A percentile compares a stretch with the other conserved stretches of the same genome.
These are phyloP conservation scores for Seriola quinqueradiata DNA, from an alignment of 2,113 vertebrate genomes.

Conservation along the genomic window DNA sequence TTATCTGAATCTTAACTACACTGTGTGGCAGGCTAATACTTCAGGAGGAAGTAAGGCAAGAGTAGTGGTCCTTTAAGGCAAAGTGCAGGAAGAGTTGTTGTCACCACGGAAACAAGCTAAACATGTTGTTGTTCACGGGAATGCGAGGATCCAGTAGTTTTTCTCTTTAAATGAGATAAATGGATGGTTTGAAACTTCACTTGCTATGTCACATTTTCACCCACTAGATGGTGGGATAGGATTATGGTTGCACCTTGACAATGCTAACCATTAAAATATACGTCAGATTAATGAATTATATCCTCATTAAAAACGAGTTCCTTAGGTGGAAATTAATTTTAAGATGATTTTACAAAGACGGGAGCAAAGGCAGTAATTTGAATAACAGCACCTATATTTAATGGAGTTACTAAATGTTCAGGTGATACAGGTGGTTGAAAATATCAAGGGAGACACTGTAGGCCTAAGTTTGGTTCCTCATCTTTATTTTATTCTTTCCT, in stretches of 20 bases:
- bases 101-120: neutral
- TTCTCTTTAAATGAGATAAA: neutral
- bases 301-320: neutral
- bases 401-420: neutral
- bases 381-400: neutral
- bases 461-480: neutral
- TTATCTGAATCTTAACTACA: conserved; percentile 24
- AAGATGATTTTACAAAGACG: neutral
- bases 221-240: conserved; percentile 68
- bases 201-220: conserved; percentile 15
- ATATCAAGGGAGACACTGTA: neutral
- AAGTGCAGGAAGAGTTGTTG: neutral
- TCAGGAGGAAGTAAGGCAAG: conserved; percentile 32
- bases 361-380: neutral
- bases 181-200: neutral
- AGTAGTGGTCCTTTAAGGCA: neutral
- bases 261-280: neutral
- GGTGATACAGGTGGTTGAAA: neutral
- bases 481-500: neutral
- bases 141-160: neutral
- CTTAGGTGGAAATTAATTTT: neutral
- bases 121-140: neutral
- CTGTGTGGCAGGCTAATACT: neutral
- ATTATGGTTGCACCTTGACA: neutral
- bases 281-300: neutral